Percentiles rank a stretch among this genome's conserved stretches.
Evolutionary conservation across 2,888 invertebrate species (phyloP).

Genomic region (Stegana nigrithorax): DNA sequence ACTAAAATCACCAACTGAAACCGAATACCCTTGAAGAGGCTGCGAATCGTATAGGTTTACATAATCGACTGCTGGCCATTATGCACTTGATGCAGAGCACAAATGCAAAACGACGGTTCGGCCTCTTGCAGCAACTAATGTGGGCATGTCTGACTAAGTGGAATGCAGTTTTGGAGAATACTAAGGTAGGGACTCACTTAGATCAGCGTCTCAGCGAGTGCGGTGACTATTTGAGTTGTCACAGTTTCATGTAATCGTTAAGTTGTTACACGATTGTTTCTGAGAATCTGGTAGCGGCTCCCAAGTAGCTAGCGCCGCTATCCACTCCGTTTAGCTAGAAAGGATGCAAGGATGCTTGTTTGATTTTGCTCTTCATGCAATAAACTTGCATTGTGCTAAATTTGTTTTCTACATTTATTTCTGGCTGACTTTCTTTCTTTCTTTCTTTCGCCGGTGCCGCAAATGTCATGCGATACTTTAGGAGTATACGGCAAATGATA

Average conservation of each 20-base stretch:
- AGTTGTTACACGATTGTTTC: neutral
- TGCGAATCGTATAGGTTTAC: slow-evolving; percentile 46
- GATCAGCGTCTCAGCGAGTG: neutral
- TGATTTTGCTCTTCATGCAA: neutral
- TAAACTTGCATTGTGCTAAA: slow-evolving; percentile 12
- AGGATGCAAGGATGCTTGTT: neutral
- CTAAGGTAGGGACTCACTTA: neutral
- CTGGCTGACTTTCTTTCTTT: neutral
- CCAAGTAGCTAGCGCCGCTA: neutral
- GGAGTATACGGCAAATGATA: slow-evolving; percentile 12
- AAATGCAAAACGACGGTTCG: slow-evolving; percentile 28
- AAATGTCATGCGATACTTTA: slow-evolving; percentile 46
- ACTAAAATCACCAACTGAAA: slow-evolving; percentile 42
- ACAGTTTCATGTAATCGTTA: no score
- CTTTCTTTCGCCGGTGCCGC: neutral
- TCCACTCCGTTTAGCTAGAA: neutral
- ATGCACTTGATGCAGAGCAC: slow-evolving; percentile 24
- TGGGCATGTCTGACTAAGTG: no score
- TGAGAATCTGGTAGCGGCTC: neutral
- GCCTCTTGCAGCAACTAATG: no score
- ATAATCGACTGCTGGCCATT: slow-evolving; percentile 38
- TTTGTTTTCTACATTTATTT: no score
- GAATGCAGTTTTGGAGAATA: neutral
- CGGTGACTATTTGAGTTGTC: slow-evolving; percentile 2
- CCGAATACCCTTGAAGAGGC: slow-evolving; percentile 47